Evolutionary conservation across 2,888 invertebrate genomes (phyloP).

Genomic region (Meliscaeva auricollis): DNA sequence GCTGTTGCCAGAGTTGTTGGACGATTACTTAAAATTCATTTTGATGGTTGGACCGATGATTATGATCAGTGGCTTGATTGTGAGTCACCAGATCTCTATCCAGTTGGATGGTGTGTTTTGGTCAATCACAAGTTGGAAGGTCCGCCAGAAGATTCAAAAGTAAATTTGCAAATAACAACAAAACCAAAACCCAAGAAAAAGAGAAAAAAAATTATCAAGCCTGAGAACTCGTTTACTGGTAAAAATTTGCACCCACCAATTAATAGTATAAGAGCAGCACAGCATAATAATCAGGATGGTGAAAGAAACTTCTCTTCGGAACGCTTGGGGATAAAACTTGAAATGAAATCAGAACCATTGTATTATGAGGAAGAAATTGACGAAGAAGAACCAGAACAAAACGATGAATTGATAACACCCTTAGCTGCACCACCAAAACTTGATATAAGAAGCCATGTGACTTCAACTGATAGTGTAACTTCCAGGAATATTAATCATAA

Average conservation of each 20-base stretch:
- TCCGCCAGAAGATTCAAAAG: no score
- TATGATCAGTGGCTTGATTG: constrained; percentile 99
- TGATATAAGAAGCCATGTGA: constrained; percentile 40
- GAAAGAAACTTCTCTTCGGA: constrained; percentile 67
- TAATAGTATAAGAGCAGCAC: constrained; percentile 75
- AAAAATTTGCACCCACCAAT: constrained; percentile 50
- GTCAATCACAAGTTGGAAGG: constrained; percentile 96
- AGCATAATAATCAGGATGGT: constrained; percentile 58
- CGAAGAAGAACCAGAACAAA: constrained; percentile 79
- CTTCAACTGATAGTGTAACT: constrained; percentile 58
- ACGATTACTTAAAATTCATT: constrained; percentile 94
- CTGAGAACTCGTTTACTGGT: constrained; percentile 46
- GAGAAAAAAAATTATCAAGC: constrained; percentile 80
- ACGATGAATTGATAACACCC: constrained; percentile 81
- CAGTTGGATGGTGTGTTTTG: constrained; percentile 98
- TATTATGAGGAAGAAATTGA: constrained; percentile 80
- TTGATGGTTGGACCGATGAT: constrained; percentile 99
- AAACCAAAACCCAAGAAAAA: constrained; percentile 82
- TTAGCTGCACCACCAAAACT: constrained; percentile 67
- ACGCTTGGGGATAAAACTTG: constrained; percentile 82
- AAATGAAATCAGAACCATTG: constrained; percentile 81
- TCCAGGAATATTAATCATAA: constrained; percentile 81
- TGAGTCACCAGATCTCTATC: constrained; percentile 97
- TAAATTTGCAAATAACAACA: constrained; percentile 79
- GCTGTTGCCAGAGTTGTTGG: constrained; percentile 96